These are phyloP conservation scores for Diaphora mendica DNA, from an alignment of 2,888 invertebrate genomes.

Conservation along the genomic window DNA sequence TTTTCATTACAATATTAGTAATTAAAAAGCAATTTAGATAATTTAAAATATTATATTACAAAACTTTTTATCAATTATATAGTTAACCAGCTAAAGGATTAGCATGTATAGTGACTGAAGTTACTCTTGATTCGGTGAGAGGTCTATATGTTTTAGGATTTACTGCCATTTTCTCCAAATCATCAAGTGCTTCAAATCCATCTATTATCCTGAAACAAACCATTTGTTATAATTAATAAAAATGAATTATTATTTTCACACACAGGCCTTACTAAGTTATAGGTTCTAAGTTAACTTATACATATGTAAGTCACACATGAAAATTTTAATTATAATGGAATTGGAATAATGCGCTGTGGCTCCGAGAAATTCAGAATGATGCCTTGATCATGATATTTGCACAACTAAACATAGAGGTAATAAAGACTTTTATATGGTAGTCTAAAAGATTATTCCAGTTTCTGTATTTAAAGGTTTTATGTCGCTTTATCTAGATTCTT, in stretches of 20 bases:
- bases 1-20: not conserved
- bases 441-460: not conserved
- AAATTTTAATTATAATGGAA: no score
- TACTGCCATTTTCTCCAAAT: constrained; percentile 97
- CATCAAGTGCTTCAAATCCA: constrained; percentile 98
- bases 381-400: not conserved
- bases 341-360: no score
- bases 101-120: constrained; percentile 97
- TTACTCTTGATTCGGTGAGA: constrained; percentile 94
- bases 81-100: constrained; percentile 94
- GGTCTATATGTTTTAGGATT: constrained; percentile 97
- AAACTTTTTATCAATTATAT: constrained; percentile 2
- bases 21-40: not conserved
- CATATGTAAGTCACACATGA: no score
- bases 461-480: not conserved
- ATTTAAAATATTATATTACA: constrained; percentile 2
- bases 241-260: no score
- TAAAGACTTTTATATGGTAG: not conserved
- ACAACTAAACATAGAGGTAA: not conserved
- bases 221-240: not conserved
- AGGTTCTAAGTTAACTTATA: no score
- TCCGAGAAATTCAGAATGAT: no score
- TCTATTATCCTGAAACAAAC: constrained; percentile 94
- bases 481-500: not conserved
- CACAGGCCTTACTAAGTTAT: no score